Percentiles rank a stretch among this genome's conserved stretches.
These are phyloP conservation scores for Ectropis grisescens DNA, from an alignment of 1,140 invertebrate species.

Conservation along the genomic window DNA sequence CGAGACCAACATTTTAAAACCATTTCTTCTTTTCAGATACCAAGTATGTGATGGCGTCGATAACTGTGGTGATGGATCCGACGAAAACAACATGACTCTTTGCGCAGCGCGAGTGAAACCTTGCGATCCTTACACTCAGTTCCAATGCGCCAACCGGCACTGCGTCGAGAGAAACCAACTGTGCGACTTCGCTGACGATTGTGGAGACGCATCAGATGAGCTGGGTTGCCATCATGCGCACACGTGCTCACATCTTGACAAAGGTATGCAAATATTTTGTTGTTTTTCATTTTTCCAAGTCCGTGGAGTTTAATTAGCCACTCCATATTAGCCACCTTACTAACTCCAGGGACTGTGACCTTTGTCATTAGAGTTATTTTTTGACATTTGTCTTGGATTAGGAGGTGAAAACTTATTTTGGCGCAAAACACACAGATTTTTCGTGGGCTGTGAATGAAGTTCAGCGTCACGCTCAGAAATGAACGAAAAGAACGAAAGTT, in stretches of 20 bases:
- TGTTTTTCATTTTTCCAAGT: too few relatives aligned
- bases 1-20: too few relatives aligned
- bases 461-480: too few relatives aligned
- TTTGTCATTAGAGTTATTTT: too few relatives aligned
- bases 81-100: conserved; percentile 93
- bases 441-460: too few relatives aligned
- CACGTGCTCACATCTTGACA: conserved; percentile 78
- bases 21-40: conserved; percentile 41
- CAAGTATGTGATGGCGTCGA: conserved; percentile 86
- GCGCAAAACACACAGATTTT: too few relatives aligned
- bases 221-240: conserved; percentile 87
- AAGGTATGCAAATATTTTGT: conserved; percentile 58
- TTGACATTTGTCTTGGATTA: too few relatives aligned
- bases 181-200: conserved; percentile 88
- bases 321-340: too few relatives aligned
- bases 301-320: too few relatives aligned
- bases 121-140: conserved; percentile 82
- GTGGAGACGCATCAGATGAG: conserved; percentile 90
- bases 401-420: too few relatives aligned
- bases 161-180: conserved; percentile 87
- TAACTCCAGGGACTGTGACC: too few relatives aligned
- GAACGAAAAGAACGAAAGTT: too few relatives aligned
- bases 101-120: conserved; percentile 80
- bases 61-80: conserved; percentile 93
- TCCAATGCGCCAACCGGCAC: conserved; percentile 91